A percentile compares a stretch with the other conserved stretches of the same genome.
phyloP scores from a whole-genome alignment of 2,888 invertebrate species.

The Lampropteryx suffumata region DNA sequence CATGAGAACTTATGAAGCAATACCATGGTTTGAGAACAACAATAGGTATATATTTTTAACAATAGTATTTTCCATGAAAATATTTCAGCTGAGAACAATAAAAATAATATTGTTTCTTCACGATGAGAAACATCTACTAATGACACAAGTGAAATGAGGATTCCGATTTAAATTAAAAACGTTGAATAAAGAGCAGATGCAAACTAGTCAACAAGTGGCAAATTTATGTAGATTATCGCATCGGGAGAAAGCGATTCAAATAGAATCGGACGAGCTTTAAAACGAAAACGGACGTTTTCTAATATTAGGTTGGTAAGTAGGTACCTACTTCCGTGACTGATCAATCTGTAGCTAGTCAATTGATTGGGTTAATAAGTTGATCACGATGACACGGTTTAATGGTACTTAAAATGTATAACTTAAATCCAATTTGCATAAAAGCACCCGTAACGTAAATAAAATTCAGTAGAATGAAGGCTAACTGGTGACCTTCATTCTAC shows the following conservation, averaged over 20 bases:
- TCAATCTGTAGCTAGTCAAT: too few species aligned
- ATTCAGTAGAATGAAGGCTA: too few species aligned
- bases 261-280: slow-evolving; percentile 17
- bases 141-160: slow-evolving; percentile 7
- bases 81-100: too few species aligned
- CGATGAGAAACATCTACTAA: neutral
- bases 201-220: slow-evolving; percentile 17
- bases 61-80: slow-evolving; percentile 1
- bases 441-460: too few species aligned
- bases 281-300: slow-evolving; percentile 26
- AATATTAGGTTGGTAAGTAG: slow-evolving; percentile 12
- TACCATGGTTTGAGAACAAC: neutral
- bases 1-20: slow-evolving; percentile 8
- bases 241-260: slow-evolving; percentile 28
- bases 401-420: too few species aligned
- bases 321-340: slow-evolving; percentile 18
- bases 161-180: slow-evolving; percentile 14
- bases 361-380: slow-evolving; percentile 1
- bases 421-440: too few species aligned
- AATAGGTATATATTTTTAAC: too few species aligned
- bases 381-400: neutral
- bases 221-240: slow-evolving; percentile 27
- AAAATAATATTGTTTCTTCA: too few species aligned
- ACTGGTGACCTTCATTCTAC: too few species aligned
- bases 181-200: slow-evolving; percentile 17